Percentiles rank a stretch among this genome's conserved stretches.
Conservation (phyloP, 2,113 vertebrate genomes). For the Taurulus bubalis region DNA sequence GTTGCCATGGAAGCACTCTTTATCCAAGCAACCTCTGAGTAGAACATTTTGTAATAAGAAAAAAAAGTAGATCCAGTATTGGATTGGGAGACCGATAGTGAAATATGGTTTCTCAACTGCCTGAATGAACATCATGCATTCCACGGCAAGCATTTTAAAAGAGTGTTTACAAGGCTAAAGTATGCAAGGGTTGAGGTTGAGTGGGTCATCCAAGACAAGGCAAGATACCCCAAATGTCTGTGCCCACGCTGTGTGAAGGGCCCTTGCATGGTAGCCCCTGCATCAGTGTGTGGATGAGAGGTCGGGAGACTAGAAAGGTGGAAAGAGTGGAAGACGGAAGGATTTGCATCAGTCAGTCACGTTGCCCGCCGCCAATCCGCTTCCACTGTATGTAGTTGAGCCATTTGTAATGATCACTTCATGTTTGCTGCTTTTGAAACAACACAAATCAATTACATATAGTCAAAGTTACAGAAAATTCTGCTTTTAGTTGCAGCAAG, state of each 20-base stretch:
- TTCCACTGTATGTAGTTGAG: too few relatives aligned
- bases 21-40: slow-evolving; percentile 35
- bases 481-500: neutral
- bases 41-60: slow-evolving; percentile 32
- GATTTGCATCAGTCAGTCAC: too few relatives aligned
- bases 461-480: neutral
- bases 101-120: slow-evolving; percentile 23
- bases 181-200: too few relatives aligned
- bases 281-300: too few relatives aligned
- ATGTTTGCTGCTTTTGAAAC: neutral
- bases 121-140: neutral
- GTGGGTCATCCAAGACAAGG: too few relatives aligned
- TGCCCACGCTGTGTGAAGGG: too few relatives aligned
- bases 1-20: slow-evolving; percentile 75
- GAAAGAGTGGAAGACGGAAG: too few relatives aligned
- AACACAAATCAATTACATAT: neutral
- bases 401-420: neutral
- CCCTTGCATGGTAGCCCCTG: too few relatives aligned
- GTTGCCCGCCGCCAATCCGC: too few relatives aligned
- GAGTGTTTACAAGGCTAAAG: neutral
- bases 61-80: slow-evolving; percentile 22
- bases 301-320: too few relatives aligned
- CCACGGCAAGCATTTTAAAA: neutral
- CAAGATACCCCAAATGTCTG: too few relatives aligned
- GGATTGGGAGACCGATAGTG: slow-evolving; percentile 16